Percentiles rank a stretch among this genome's conserved stretches.
Evolutionary conservation across 2,113 vertebrate genomes (phyloP).

Genomic region (Lepisosteus osseus): DNA sequence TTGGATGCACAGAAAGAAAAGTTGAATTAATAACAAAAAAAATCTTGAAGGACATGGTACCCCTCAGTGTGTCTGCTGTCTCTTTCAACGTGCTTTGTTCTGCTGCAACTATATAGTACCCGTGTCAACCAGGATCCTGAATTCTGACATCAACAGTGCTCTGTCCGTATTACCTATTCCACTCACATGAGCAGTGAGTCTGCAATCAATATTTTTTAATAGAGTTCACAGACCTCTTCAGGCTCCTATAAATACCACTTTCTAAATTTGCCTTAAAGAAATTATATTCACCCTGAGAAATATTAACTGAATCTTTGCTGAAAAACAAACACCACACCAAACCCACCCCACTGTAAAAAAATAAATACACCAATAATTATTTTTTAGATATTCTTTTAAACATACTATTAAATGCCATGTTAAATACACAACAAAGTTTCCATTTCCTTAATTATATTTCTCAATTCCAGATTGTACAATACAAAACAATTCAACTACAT

Average conservation of each 20-base stretch:
- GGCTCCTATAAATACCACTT: not conserved
- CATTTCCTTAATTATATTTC: too few relatives aligned
- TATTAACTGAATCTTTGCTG: not conserved
- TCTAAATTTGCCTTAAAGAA: not conserved
- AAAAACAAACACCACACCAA: not conserved
- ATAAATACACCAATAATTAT: too few relatives aligned
- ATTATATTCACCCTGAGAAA: not conserved
- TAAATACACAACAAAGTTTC: too few relatives aligned
- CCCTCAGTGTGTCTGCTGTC: too few relatives aligned
- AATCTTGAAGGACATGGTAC: too few relatives aligned
- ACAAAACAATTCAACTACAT: too few relatives aligned
- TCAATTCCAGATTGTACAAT: too few relatives aligned
- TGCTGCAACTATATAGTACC: not conserved
- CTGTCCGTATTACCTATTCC: not conserved
- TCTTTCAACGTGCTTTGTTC: not conserved
- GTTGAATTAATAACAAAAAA: too few relatives aligned
- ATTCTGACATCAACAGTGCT: not conserved
- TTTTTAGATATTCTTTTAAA: too few relatives aligned
- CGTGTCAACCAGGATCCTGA: not conserved
- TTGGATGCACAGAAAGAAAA: too few relatives aligned
- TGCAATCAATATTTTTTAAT: constrained; percentile 5
- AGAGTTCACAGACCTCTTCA: not conserved
- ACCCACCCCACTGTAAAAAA: too few relatives aligned
- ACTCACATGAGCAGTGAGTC: not conserved
- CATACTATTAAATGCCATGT: too few relatives aligned